Evolutionary conservation across 2,888 invertebrate species (phyloP).

Genomic region (Encarsia formosa): DNA sequence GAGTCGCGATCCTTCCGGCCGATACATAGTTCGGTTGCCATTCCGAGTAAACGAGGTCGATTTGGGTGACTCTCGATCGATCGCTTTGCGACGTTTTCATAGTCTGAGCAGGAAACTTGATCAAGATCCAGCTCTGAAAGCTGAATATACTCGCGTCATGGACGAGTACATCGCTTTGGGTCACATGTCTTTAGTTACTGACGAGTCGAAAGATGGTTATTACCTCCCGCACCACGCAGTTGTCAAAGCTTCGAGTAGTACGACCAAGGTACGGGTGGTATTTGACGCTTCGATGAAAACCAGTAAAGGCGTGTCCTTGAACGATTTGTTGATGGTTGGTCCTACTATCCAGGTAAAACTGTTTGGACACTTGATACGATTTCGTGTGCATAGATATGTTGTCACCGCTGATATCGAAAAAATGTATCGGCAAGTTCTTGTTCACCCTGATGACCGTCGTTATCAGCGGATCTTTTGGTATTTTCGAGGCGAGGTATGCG

Average conservation of each 20-base stretch:
- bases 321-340: not conserved
- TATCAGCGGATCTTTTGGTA: conserved; percentile 5
- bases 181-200: no score
- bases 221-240: conserved; percentile 7
- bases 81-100: no score
- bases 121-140: no score
- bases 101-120: no score
- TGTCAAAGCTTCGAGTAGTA: not conserved
- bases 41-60: no score
- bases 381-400: not conserved
- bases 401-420: not conserved
- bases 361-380: not conserved
- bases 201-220: no score
- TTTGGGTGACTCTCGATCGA: no score
- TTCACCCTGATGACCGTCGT: no score
- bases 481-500: not conserved
- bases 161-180: no score
- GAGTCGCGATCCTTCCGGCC: no score
- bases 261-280: not conserved
- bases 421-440: conserved; percentile 3
- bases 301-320: not conserved
- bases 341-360: not conserved
- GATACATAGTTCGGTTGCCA: no score
- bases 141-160: no score
- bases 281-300: conserved; percentile 1